A percentile compares a stretch with the other conserved stretches of the same genome.
These are phyloP conservation scores for Deilephila porcellus DNA, from an alignment of 2,888 invertebrate genomes.

Conservation along the genomic window DNA sequence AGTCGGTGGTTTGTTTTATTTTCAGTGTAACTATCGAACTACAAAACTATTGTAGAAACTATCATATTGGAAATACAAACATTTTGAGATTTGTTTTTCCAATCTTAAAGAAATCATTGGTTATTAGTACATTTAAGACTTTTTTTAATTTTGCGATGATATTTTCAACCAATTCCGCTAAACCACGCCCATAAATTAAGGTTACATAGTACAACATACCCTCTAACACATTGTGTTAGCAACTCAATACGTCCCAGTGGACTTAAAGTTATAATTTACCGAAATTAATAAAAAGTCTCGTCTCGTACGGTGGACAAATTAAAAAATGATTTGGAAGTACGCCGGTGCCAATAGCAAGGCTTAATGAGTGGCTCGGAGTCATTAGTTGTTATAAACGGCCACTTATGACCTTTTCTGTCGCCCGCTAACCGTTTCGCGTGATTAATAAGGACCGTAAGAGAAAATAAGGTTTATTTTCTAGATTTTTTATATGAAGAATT, in stretches of 20 bases:
- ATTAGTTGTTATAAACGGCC: constrained; percentile 70
- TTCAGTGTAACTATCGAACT: too few relatives aligned
- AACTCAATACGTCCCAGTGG: not conserved
- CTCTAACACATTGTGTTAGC: not conserved
- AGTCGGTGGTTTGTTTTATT: too few relatives aligned
- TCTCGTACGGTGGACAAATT: constrained; percentile 47
- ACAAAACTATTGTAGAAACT: too few relatives aligned
- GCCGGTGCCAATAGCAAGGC: constrained; percentile 58
- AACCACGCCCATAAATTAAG: too few relatives aligned
- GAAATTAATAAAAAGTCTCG: constrained; percentile 21
- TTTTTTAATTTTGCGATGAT: too few relatives aligned
- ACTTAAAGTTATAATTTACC: not conserved
- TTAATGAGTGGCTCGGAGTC: constrained; percentile 61
- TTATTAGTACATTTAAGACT: too few relatives aligned
- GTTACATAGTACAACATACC: too few relatives aligned
- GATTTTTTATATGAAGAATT: not conserved
- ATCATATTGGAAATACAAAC: too few relatives aligned
- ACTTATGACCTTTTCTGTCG: constrained; percentile 61
- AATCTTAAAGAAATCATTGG: too few relatives aligned
- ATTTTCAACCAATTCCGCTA: not conserved
- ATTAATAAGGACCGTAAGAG: constrained; percentile 14
- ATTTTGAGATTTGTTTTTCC: too few relatives aligned
- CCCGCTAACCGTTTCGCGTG: constrained; percentile 15
- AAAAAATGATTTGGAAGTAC: constrained; percentile 69
- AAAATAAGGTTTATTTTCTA: constrained; percentile 15